A percentile compares a stretch with the other conserved stretches of the same genome.
Conservation (phyloP, 92 coral and sea anemone genomes). For the Blastomussa wellsi region DNA sequence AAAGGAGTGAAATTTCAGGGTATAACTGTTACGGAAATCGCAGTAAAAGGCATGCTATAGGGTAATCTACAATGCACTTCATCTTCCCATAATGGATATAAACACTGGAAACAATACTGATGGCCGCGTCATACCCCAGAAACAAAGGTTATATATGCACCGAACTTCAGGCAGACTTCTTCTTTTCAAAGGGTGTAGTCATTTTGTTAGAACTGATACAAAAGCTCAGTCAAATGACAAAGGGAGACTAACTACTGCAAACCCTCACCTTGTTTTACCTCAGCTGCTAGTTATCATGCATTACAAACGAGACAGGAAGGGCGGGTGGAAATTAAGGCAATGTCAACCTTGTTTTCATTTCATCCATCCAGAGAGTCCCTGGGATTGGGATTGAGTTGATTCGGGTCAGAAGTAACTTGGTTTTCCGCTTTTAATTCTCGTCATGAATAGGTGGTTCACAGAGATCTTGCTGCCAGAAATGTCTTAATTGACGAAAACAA, state of each 20-base stretch:
- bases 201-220: too few species aligned
- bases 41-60: too few species aligned
- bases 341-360: neutral
- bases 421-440: neutral
- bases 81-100: too few species aligned
- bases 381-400: neutral
- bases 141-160: too few species aligned
- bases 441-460: slow-evolving; percentile 83
- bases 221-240: too few species aligned
- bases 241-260: neutral
- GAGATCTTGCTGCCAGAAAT: slow-evolving; percentile 98
- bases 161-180: too few species aligned
- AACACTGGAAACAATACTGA: too few species aligned
- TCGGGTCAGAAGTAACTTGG: neutral
- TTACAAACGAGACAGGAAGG: neutral
- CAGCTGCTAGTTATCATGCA: neutral
- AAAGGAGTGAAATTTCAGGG: too few species aligned
- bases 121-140: too few species aligned
- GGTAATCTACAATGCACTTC: too few species aligned
- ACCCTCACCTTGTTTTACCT: neutral
- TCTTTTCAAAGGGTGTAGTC: too few species aligned
- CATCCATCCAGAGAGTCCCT: neutral
- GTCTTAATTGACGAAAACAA: slow-evolving; percentile 91
- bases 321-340: neutral
- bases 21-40: too few species aligned